Evolutionary conservation across 1,140 invertebrate species (phyloP).

Genomic region (Alviniconcha marisindica): DNA sequence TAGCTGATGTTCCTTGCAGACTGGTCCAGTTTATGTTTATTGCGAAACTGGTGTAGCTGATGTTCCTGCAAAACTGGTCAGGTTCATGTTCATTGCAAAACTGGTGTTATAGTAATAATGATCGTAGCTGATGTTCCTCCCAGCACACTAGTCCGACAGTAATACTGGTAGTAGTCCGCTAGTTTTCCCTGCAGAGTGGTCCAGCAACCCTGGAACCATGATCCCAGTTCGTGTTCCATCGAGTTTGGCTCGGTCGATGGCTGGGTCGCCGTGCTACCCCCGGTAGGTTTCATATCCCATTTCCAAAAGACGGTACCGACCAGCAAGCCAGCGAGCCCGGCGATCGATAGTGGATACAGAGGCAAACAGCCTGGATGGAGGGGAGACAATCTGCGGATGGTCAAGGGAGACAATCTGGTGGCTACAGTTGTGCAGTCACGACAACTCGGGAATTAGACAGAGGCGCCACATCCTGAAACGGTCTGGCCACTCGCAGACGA

Average conservation of each 20-base stretch:
- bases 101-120: too few species aligned
- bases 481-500: constrained; percentile 7
- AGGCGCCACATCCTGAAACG: constrained; percentile 4
- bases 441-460: constrained; percentile 15
- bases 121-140: too few species aligned
- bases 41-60: too few species aligned
- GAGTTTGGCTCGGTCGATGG: background rate
- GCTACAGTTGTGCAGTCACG: constrained; percentile 20
- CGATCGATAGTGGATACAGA: background rate
- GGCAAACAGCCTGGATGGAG: background rate
- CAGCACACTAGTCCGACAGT: too few species aligned
- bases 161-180: too few species aligned
- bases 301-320: constrained; percentile 29
- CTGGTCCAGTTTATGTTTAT: too few species aligned
- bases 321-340: background rate
- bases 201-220: too few species aligned
- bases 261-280: background rate
- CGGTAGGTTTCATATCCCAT: constrained; percentile 34
- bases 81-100: too few species aligned
- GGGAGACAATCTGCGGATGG: constrained; percentile 24
- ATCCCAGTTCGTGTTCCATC: background rate
- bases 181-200: too few species aligned
- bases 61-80: too few species aligned
- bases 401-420: constrained; percentile 27
- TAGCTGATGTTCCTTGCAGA: too few species aligned